A percentile compares a stretch with the other conserved stretches of the same genome.
phyloP scores from a whole-genome alignment of 1,140 invertebrate species.

The Drosophila simulans region DNA sequence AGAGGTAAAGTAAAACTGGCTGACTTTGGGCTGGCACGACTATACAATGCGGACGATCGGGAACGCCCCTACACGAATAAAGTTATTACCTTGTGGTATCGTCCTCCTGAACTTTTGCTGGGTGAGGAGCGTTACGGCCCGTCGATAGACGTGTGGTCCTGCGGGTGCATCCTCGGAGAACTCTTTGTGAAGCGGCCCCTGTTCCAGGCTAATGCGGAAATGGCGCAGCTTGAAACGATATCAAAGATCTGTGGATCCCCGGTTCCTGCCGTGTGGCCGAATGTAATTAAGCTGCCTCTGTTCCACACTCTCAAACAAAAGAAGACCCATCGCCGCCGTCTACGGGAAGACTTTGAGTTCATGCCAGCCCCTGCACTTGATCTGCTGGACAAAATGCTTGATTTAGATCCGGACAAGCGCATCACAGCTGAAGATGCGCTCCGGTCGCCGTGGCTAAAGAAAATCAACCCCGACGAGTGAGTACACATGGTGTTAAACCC shows the following conservation, averaged over 20 bases:
- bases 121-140: slow-evolving; percentile 99
- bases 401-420: slow-evolving; percentile 96
- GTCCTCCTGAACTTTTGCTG: slow-evolving; percentile 97
- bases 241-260: slow-evolving; percentile 98
- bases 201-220: slow-evolving; percentile 97
- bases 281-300: slow-evolving; percentile 96
- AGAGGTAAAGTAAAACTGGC: slow-evolving; percentile 99
- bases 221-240: slow-evolving; percentile 97
- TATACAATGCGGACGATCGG: slow-evolving; percentile 98
- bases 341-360: slow-evolving; percentile 96
- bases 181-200: slow-evolving; percentile 98
- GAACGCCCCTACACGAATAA: slow-evolving; percentile 98
- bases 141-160: slow-evolving; percentile 99
- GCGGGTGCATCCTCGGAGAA: slow-evolving; percentile 99
- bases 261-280: slow-evolving; percentile 98
- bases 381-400: slow-evolving; percentile 98
- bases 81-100: slow-evolving; percentile 99
- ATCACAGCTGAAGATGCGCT: slow-evolving; percentile 98
- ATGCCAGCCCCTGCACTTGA: slow-evolving; percentile 96
- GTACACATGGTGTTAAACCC: slow-evolving; percentile 80
- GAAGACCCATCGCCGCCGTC: slow-evolving; percentile 93
- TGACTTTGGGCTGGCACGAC: slow-evolving; percentile 98
- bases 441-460: slow-evolving; percentile 96
- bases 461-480: slow-evolving; percentile 95
- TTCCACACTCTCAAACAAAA: slow-evolving; percentile 97